phyloP scores from a whole-genome alignment of 1,140 invertebrate species.

The Drosophila repleta region DNA sequence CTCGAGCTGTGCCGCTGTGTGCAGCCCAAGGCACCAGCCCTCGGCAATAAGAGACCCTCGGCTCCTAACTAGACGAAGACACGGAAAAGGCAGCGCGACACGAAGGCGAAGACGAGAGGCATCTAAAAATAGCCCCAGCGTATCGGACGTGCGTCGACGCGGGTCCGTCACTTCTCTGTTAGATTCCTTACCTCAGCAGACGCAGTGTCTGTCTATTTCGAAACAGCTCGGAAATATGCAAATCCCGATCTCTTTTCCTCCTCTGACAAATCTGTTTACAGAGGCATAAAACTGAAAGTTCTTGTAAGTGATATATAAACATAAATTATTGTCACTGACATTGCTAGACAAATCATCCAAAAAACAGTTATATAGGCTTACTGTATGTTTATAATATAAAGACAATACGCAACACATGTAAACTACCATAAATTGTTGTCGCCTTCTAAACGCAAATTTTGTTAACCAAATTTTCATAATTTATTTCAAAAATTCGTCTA shows the following conservation, averaged over 20 bases:
- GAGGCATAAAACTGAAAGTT: not conserved
- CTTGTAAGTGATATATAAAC: too few species aligned
- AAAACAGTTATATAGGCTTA: too few species aligned
- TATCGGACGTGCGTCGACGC: constrained; percentile 42
- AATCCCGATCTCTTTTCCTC: not conserved
- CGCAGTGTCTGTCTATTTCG: constrained; percentile 57
- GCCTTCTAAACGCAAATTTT: too few species aligned
- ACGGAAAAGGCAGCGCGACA: not conserved
- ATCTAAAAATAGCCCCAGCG: constrained; percentile 62
- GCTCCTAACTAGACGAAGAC: constrained; percentile 8
- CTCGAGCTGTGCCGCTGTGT: constrained; percentile 29
- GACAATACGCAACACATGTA: too few species aligned
- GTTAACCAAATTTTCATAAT: too few species aligned
- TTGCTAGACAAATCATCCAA: too few species aligned
- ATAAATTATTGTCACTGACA: too few species aligned
- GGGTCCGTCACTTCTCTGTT: constrained; percentile 59
- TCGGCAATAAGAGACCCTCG: constrained; percentile 51
- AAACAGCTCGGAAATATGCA: constrained; percentile 31
- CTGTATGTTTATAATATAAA: too few species aligned
- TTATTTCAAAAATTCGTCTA: too few species aligned
- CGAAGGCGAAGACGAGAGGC: constrained; percentile 53
- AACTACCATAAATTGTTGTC: too few species aligned
- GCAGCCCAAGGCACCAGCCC: constrained; percentile 62
- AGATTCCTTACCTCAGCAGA: constrained; percentile 59
- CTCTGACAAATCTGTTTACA: not conserved